A percentile compares a stretch with the other conserved stretches of the same genome.
Conservation (phyloP, 2,797 vertebrate species). For the Micromesistius poutassou region DNA sequence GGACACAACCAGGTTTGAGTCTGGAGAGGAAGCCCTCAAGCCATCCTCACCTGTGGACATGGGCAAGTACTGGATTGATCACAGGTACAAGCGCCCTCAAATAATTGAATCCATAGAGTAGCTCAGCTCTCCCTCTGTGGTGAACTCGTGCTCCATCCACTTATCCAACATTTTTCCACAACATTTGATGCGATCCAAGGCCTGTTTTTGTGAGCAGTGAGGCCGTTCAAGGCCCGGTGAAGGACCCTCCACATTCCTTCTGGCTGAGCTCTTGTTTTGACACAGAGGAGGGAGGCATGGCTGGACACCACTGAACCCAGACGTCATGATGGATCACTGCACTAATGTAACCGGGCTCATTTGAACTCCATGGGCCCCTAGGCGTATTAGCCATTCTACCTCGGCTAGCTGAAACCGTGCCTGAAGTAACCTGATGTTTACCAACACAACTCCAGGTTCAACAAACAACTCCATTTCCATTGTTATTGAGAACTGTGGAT, state of each 20-base stretch:
- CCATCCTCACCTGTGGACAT: too few species aligned
- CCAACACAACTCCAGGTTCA: slow-evolving; percentile 10
- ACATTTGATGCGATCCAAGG: slow-evolving; percentile 10
- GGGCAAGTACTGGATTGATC: neutral
- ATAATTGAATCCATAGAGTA: neutral
- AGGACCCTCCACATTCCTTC: slow-evolving; percentile 60
- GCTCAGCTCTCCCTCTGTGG: neutral
- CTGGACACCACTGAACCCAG: slow-evolving; percentile 23
- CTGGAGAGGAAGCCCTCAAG: neutral
- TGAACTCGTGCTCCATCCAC: neutral
- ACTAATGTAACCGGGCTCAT: slow-evolving; percentile 13
- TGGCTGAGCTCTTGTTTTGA: slow-evolving; percentile 55
- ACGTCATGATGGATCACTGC: slow-evolving; percentile 38
- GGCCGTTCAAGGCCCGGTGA: slow-evolving; percentile 36
- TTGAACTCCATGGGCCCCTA: slow-evolving; percentile 5
- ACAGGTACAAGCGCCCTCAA: too few species aligned
- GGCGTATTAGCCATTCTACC: slow-evolving; percentile 25
- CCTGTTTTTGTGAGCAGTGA: slow-evolving; percentile 4
- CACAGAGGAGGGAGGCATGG: slow-evolving; percentile 13
- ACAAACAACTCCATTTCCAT: neutral
- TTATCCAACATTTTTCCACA: slow-evolving; percentile 5
- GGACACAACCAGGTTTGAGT: neutral
- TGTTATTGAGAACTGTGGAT: neutral
- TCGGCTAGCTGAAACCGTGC: slow-evolving; percentile 12
- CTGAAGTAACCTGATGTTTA: slow-evolving; percentile 1